These are phyloP conservation scores for Eudemis profundana DNA, from an alignment of 2,888 invertebrate genomes.

Conservation along the genomic window DNA sequence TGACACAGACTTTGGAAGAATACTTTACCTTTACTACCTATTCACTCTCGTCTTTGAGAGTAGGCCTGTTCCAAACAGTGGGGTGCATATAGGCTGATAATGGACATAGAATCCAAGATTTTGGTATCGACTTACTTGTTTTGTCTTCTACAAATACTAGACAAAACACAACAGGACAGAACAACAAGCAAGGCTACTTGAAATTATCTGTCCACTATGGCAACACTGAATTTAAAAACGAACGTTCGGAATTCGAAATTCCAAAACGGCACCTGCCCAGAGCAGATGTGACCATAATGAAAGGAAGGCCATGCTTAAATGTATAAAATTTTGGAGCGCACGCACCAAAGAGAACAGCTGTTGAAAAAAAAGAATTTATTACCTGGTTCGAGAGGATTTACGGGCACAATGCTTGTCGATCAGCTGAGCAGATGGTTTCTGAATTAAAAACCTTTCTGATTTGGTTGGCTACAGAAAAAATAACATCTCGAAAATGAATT, in stretches of 20 bases:
- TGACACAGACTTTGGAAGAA: not conserved
- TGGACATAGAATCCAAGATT: too few species aligned
- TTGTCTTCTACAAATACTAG: not conserved
- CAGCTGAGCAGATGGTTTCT: constrained; percentile 68
- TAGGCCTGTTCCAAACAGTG: too few species aligned
- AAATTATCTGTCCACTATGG: constrained; percentile 15
- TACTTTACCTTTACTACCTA: not conserved
- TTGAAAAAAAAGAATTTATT: constrained; percentile 62
- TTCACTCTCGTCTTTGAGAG: not conserved
- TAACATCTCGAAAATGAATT: constrained; percentile 15
- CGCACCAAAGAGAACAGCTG: constrained; percentile 71
- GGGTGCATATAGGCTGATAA: too few species aligned
- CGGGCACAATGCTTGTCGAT: constrained; percentile 51
- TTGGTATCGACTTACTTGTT: too few species aligned
- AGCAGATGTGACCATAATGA: constrained; percentile 72
- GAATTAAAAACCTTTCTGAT: constrained; percentile 39
- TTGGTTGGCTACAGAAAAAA: constrained; percentile 22
- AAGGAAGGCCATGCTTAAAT: constrained; percentile 57
- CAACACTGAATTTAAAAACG: constrained; percentile 38
- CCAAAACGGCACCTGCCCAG: constrained; percentile 70
- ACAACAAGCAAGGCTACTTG: not conserved
- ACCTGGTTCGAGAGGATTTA: constrained; percentile 63
- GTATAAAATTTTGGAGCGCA: constrained; percentile 70
- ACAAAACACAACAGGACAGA: not conserved
- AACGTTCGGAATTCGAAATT: constrained; percentile 62